Conservation (phyloP, 2,888 invertebrate species). For the Chouioia cunea region DNA sequence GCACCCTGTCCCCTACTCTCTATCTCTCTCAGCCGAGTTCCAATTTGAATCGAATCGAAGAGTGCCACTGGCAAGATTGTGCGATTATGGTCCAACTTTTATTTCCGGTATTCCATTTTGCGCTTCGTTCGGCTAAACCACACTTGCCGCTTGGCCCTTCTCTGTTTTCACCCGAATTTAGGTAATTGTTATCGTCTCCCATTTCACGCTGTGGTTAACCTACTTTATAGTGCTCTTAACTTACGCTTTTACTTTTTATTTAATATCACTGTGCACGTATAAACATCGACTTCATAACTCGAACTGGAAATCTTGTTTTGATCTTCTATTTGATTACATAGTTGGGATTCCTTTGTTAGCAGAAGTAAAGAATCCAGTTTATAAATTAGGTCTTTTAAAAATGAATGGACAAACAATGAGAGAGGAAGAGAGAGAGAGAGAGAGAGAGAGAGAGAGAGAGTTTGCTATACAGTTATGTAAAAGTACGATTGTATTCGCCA, state of each 20-base stretch:
- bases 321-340: too few relatives aligned
- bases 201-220: conserved; percentile 17
- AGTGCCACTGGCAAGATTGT: conserved; percentile 16
- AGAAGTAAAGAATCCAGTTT: too few relatives aligned
- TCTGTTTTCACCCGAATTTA: conserved; percentile 28
- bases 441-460: too few relatives aligned
- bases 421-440: too few relatives aligned
- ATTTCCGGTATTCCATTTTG: conserved; percentile 36
- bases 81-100: conserved; percentile 43
- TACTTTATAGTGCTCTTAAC: conserved; percentile 2
- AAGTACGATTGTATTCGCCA: too few relatives aligned
- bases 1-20: background rate
- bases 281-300: background rate
- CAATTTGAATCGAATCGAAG: conserved; percentile 47
- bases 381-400: too few relatives aligned
- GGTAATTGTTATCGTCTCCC: conserved; percentile 43
- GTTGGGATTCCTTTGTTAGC: too few relatives aligned
- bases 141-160: background rate
- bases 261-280: too few relatives aligned
- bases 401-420: too few relatives aligned
- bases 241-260: too few relatives aligned
- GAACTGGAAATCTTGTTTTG: background rate
- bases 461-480: too few relatives aligned
- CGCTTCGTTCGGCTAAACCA: background rate
- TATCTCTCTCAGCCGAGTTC: conserved; percentile 14